phyloP scores from a whole-genome alignment of 2,888 invertebrate species.

The Idaea biselata region DNA sequence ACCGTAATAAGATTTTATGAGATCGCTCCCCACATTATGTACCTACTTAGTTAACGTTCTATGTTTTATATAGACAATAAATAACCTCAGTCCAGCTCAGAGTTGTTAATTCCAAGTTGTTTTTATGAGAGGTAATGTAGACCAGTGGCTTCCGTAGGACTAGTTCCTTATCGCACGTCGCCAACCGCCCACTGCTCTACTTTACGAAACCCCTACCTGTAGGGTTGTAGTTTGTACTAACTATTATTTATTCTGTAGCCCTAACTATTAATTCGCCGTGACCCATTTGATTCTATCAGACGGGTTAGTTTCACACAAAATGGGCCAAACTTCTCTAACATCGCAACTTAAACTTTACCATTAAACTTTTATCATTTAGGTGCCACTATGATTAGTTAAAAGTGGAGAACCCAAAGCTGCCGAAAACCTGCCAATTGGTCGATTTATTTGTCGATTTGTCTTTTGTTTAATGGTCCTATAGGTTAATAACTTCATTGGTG shows the following conservation, averaged over 20 bases:
- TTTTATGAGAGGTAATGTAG: slow-evolving; percentile 20
- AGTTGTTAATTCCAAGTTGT: slow-evolving; percentile 6
- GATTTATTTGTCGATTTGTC: slow-evolving; percentile 19
- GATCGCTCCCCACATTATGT: not conserved
- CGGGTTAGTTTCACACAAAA: slow-evolving; percentile 39
- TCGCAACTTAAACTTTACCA: slow-evolving; percentile 33
- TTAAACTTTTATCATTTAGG: slow-evolving; percentile 56
- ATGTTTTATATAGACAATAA: not conserved
- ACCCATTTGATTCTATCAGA: slow-evolving; percentile 52
- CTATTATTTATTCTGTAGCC: slow-evolving; percentile 3
- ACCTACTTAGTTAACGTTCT: not conserved
- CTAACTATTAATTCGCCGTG: slow-evolving; percentile 46
- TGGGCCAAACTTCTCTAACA: slow-evolving; percentile 47
- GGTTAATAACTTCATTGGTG: too few relatives aligned
- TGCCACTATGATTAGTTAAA: slow-evolving; percentile 54
- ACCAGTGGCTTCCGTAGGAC: slow-evolving; percentile 59
- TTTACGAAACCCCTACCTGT: not conserved
- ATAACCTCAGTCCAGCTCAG: not conserved
- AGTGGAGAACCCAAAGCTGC: slow-evolving; percentile 11
- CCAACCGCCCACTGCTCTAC: slow-evolving; percentile 28
- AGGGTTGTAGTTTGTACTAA: not conserved
- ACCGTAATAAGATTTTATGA: not conserved
- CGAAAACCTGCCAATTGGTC: slow-evolving; percentile 25
- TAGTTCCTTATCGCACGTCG: slow-evolving; percentile 56
- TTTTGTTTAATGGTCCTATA: slow-evolving; percentile 20